A percentile compares a stretch with the other conserved stretches of the same genome.
Evolutionary conservation across 2,113 vertebrate genomes (phyloP).

Genomic region (Gnathonemus echidnorhynchus): DNA sequence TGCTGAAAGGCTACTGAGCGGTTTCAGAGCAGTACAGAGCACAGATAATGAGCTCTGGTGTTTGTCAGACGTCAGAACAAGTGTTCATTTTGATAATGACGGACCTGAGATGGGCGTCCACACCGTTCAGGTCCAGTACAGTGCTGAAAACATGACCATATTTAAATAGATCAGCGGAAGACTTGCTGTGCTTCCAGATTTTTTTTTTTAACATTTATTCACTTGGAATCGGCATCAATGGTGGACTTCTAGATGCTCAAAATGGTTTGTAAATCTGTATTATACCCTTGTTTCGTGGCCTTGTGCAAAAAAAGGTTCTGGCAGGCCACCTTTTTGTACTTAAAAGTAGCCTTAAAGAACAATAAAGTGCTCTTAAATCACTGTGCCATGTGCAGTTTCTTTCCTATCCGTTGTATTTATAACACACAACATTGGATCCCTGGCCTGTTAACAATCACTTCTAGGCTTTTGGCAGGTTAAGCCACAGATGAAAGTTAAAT

Average conservation of each 20-base stretch:
- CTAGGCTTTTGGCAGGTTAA: not conserved
- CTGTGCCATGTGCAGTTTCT: constrained; percentile 18
- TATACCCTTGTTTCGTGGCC: constrained; percentile 81
- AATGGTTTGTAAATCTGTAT: constrained; percentile 83
- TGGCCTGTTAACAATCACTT: not conserved
- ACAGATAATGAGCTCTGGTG: constrained; percentile 54
- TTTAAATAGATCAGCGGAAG: constrained; percentile 26
- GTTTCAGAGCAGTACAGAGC: constrained; percentile 56
- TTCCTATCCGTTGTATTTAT: not conserved
- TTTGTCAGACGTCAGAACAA: constrained; percentile 41
- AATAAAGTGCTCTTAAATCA: constrained; percentile 99
- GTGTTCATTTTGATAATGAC: constrained; percentile 34
- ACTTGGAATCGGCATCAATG: constrained; percentile 63
- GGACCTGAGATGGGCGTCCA: constrained; percentile 63
- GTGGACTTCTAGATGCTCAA: constrained; percentile 55
- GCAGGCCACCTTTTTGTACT: constrained; percentile 99
- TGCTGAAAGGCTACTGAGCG: constrained; percentile 73
- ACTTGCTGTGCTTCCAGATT: constrained; percentile 23
- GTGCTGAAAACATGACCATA: not conserved
- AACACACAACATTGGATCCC: not conserved
- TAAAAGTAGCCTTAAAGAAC: constrained; percentile 99
- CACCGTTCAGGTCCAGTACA: not conserved
- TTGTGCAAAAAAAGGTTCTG: constrained; percentile 91
- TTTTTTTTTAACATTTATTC: constrained; percentile 28
- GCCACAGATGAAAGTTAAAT: not conserved